These are phyloP conservation scores for Pachymerium ferrugineum DNA, from an alignment of 2,888 invertebrate genomes.

Conservation along the genomic window DNA sequence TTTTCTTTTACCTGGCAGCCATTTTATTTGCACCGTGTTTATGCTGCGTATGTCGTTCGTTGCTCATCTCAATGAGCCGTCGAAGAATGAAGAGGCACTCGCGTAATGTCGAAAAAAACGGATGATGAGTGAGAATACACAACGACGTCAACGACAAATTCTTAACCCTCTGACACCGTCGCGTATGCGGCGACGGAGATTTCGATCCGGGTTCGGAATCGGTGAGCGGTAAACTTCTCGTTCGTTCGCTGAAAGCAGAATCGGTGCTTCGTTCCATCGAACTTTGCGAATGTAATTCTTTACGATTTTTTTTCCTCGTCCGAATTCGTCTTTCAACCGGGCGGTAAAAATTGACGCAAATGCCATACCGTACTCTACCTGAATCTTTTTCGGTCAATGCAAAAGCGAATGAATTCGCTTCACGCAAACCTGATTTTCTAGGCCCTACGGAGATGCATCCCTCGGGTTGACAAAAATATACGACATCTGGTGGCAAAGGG, in stretches of 20 bases:
- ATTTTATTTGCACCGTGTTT: conserved; percentile 71
- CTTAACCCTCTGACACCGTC: conserved; percentile 60
- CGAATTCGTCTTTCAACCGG: conserved; percentile 56
- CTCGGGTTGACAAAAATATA: conserved; percentile 99
- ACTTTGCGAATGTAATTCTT: conserved; percentile 49
- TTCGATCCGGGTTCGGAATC: conserved; percentile 38
- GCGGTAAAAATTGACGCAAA: conserved; percentile 97
- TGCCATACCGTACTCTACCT: conserved; percentile 75
- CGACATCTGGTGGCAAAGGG: conserved; percentile 93
- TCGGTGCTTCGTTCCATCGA: conserved; percentile 88
- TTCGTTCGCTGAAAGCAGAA: conserved; percentile 62
- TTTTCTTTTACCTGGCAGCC: conserved; percentile 62
- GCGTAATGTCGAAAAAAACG: conserved; percentile 96
- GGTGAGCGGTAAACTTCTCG: conserved; percentile 33
- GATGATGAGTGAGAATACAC: conserved; percentile 97
- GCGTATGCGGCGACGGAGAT: conserved; percentile 37
- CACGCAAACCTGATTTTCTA: conserved; percentile 72
- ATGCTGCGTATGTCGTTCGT: conserved; percentile 76
- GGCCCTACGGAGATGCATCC: conserved; percentile 86
- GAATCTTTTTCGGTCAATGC: conserved; percentile 98
- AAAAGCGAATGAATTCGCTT: conserved; percentile 95
- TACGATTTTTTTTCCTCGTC: conserved; percentile 35
- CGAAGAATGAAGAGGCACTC: conserved; percentile 94
- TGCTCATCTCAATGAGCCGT: conserved; percentile 94
- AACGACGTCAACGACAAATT: conserved; percentile 94